A percentile compares a stretch with the other conserved stretches of the same genome.
Conservation (phyloP, 2,888 invertebrate species). For the Balanococcus diminutus region DNA sequence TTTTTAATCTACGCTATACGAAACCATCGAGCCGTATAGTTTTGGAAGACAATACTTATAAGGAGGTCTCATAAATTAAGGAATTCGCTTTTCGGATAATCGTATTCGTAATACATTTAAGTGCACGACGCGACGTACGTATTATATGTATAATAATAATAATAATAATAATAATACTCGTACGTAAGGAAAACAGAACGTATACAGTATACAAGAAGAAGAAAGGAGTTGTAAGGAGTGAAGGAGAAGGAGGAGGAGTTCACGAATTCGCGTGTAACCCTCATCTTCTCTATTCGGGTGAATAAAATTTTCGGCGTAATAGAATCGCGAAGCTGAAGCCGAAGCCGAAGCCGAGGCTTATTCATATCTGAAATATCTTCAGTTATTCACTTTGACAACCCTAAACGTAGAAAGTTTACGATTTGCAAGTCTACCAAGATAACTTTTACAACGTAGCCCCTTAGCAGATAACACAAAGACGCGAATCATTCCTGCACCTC, state of each 20-base stretch:
- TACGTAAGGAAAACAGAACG: not conserved
- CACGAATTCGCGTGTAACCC: not conserved
- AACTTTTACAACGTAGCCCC: slow-evolving; percentile 38
- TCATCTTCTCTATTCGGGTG: too few species aligned
- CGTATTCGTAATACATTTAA: not conserved
- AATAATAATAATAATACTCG: not conserved
- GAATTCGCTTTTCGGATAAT: not conserved
- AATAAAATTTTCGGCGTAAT: slow-evolving; percentile 31
- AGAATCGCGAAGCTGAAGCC: too few species aligned
- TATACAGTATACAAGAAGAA: not conserved
- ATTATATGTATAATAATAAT: not conserved
- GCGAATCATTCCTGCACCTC: slow-evolving; percentile 40
- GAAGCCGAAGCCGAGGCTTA: too few species aligned
- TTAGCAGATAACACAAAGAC: slow-evolving; percentile 43
- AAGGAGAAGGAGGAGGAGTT: not conserved
- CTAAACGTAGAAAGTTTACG: slow-evolving; percentile 44
- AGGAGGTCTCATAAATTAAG: not conserved
- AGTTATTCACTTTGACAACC: slow-evolving; percentile 53
- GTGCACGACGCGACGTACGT: not conserved
- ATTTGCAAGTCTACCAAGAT: slow-evolving; percentile 46
- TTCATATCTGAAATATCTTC: slow-evolving; percentile 48
- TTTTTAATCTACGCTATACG: too few species aligned
- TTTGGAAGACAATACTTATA: too few species aligned
- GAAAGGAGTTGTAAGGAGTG: not conserved
- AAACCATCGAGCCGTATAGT: too few species aligned